Evolutionary conservation across 2,113 vertebrate genomes (phyloP).

Genomic region (Macrotis lagotis): DNA sequence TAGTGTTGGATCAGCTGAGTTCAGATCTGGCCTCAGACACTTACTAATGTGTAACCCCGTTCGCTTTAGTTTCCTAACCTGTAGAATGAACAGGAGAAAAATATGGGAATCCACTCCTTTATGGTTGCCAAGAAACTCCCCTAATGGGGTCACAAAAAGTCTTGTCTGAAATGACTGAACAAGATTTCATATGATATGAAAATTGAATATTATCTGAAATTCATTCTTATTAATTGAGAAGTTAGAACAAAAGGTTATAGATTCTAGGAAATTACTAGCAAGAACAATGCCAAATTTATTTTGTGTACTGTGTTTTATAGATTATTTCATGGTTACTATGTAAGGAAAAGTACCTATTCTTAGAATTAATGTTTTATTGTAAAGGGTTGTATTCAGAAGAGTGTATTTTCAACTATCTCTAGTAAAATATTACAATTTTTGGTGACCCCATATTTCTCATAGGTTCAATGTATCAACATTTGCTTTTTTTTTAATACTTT

Average conservation of each 20-base stretch:
- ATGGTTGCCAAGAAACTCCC: neutral
- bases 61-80: neutral
- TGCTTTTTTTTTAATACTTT: neutral
- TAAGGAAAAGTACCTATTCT: neutral
- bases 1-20: neutral
- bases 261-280: neutral
- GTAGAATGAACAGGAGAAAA: neutral
- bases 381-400: neutral
- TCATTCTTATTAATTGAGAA: neutral
- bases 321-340: neutral
- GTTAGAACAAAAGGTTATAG: neutral
- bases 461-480: neutral
- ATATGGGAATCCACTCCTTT: neutral
- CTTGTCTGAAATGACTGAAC: neutral
- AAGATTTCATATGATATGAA: neutral
- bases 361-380: neutral
- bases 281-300: neutral
- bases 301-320: neutral
- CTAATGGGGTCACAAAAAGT: neutral
- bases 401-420: neutral
- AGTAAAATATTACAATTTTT: neutral
- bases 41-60: neutral
- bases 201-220: neutral
- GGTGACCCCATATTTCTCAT: neutral
- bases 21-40: neutral